A percentile compares a stretch with the other conserved stretches of the same genome.
These are phyloP conservation scores for Ceratina calcarata DNA, from an alignment of 1,140 invertebrate genomes.

Conservation along the genomic window DNA sequence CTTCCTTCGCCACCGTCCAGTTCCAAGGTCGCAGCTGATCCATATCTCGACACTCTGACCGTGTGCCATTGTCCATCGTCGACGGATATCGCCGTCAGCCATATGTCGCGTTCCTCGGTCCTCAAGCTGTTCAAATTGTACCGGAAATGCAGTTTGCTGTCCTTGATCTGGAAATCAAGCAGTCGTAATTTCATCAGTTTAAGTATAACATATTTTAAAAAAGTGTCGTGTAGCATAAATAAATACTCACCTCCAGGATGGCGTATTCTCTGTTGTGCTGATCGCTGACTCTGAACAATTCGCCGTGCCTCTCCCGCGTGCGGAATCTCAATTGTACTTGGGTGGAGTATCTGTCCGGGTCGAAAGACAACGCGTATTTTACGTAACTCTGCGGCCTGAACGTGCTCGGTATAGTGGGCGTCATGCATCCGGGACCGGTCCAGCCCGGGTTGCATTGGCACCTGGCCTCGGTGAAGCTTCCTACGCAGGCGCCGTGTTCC, in stretches of 20 bases:
- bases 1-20: constrained; percentile 97
- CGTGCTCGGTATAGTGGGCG: constrained; percentile 91
- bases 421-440: constrained; percentile 92
- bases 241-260: constrained; percentile 89
- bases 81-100: constrained; percentile 93
- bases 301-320: constrained; percentile 94
- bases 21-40: constrained; percentile 95
- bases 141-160: constrained; percentile 92
- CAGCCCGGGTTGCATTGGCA: constrained; percentile 96
- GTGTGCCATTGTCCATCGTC: constrained; percentile 99
- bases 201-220: constrained; percentile 9
- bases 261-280: constrained; percentile 97
- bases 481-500: constrained; percentile 96
- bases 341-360: constrained; percentile 94
- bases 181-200: not conserved
- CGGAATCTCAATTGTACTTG: constrained; percentile 95
- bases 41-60: constrained; percentile 92
- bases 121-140: constrained; percentile 96
- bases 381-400: constrained; percentile 96
- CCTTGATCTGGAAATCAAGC: constrained; percentile 85
- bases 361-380: constrained; percentile 96
- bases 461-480: constrained; percentile 91
- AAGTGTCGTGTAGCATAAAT: too few species aligned
- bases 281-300: constrained; percentile 94
- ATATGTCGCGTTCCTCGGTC: constrained; percentile 93